Percentiles rank a stretch among this genome's conserved stretches.
Evolutionary conservation across 2,797 vertebrate species (phyloP).

Genomic region (Anableps anableps): DNA sequence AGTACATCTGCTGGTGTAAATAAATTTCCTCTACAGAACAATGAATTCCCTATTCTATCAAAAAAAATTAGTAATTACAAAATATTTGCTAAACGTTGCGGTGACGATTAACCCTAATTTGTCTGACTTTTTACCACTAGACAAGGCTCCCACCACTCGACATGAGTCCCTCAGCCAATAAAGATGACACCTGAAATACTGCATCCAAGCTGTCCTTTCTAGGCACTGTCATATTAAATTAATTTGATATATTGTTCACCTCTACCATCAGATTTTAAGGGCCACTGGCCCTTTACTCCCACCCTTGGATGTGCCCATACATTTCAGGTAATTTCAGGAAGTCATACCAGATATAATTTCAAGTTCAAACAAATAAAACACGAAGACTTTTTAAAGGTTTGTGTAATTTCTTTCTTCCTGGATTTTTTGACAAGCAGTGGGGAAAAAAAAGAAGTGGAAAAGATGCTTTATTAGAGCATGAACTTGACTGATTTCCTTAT

Average conservation of each 20-base stretch:
- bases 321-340: background rate
- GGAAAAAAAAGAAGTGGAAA: background rate
- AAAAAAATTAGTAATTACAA: background rate
- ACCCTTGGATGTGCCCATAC: too few relatives aligned
- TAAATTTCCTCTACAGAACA: background rate
- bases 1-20: too few relatives aligned
- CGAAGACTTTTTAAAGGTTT: too few relatives aligned
- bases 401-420: too few relatives aligned
- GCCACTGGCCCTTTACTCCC: too few relatives aligned
- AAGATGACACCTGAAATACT: background rate
- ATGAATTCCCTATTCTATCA: background rate
- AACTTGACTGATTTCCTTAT: background rate
- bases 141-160: background rate
- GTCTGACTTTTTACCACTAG: background rate
- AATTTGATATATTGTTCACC: background rate
- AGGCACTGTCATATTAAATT: too few relatives aligned
- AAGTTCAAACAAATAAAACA: background rate
- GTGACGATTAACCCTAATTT: background rate
- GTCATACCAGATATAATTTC: background rate
- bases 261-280: background rate
- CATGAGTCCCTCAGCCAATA: background rate
- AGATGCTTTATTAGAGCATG: slow-evolving; percentile 19
- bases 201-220: too few relatives aligned
- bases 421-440: background rate
- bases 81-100: background rate